Conservation (phyloP, 2,113 vertebrate genomes). For the Gobio gobio region DNA sequence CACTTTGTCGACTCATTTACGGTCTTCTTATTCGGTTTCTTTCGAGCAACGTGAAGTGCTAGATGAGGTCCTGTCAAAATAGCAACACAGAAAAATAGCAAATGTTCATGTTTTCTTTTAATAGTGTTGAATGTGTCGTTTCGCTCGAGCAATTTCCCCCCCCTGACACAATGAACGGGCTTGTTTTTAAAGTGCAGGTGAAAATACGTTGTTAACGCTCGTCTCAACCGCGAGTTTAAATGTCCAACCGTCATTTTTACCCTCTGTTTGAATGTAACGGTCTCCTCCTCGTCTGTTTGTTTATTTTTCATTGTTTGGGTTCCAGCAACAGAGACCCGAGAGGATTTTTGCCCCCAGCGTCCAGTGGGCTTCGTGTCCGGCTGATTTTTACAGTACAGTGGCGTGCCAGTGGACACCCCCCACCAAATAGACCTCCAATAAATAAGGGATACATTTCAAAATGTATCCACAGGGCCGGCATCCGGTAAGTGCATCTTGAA, state of each 20-base stretch:
- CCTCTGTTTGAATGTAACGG: constrained; percentile 26
- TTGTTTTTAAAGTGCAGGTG: constrained; percentile 19
- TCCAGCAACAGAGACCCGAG: constrained; percentile 32
- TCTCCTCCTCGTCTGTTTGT: constrained; percentile 35
- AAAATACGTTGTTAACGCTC: not conserved
- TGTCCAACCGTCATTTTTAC: not conserved
- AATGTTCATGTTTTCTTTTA: not conserved
- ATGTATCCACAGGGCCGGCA: constrained; percentile 97
- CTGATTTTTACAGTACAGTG: constrained; percentile 61
- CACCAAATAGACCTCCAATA: constrained; percentile 62
- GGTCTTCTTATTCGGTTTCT: not conserved
- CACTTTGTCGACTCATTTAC: constrained; percentile 9
- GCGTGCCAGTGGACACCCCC: constrained; percentile 59
- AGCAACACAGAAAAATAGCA: constrained; percentile 33
- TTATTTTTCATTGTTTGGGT: constrained; percentile 33
- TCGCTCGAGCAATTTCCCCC: constrained; percentile 5
- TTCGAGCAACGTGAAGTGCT: not conserved
- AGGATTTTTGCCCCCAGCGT: constrained; percentile 44
- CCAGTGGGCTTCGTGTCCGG: constrained; percentile 55
- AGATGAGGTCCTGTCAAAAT: not conserved
- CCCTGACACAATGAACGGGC: not conserved
- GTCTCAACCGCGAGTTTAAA: not conserved
- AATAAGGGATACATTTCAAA: constrained; percentile 79
- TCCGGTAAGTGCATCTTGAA: constrained; percentile 83
- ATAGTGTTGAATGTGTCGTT: not conserved